phyloP scores from a whole-genome alignment of 2,113 vertebrate species.

The Thalassoma bifasciatum region DNA sequence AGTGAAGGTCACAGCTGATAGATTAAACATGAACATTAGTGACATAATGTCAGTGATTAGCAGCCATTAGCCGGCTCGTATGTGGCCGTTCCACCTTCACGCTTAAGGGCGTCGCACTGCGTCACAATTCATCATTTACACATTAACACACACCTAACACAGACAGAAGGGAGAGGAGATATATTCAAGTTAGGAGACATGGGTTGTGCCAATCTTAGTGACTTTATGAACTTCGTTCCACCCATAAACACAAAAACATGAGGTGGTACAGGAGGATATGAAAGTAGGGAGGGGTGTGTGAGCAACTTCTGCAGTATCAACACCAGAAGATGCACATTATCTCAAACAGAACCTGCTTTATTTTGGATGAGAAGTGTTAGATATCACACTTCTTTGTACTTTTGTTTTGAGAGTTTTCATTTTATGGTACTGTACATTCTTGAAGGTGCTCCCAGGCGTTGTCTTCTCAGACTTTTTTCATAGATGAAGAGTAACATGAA shows the following conservation, averaged over 20 bases:
- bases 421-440: too few relatives aligned
- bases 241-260: background rate
- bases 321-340: too few relatives aligned
- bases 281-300: background rate
- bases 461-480: too few relatives aligned
- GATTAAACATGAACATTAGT: constrained; percentile 21
- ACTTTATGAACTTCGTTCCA: background rate
- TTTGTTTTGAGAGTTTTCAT: too few relatives aligned
- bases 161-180: background rate
- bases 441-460: too few relatives aligned
- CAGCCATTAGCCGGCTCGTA: constrained; percentile 13
- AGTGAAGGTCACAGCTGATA: constrained; percentile 37
- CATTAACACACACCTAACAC: background rate
- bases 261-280: too few relatives aligned
- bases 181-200: background rate
- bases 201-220: too few relatives aligned
- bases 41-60: constrained; percentile 43
- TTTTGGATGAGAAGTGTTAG: too few relatives aligned
- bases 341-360: background rate
- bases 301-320: too few relatives aligned
- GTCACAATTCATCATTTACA: background rate
- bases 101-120: background rate
- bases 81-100: constrained; percentile 14
- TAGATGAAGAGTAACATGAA: too few relatives aligned
- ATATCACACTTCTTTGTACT: too few relatives aligned